Base-by-base conservation (phyloP, 2,113 vertebrate species). In the Dicentrarchus labrax region DNA sequence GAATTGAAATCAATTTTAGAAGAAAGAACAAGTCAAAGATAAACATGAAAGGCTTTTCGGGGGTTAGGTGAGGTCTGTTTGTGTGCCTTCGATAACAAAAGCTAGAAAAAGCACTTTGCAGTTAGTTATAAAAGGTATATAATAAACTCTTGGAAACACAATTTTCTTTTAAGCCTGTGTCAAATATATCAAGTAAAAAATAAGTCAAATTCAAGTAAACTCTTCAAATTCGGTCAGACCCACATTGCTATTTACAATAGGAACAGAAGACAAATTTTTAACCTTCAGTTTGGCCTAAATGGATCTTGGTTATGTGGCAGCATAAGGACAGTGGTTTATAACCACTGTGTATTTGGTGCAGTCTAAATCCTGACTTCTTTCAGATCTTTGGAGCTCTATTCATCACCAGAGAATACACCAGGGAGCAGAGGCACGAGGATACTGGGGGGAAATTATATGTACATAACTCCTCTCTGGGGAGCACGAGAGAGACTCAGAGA, bases 331-430 rank as follows among this genome's bases (percentile, higher is more conserved):
- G 16, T 48, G 62, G 53, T 72, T 82, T 78, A 77, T 75, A 71
- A 64, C 76, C 67, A 61, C 41, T 61, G n/a, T 53, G 73, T 36
- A 68, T 82, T 78, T 78, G n/a, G 59, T 71, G 70, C 47, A 11
- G 75, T 75, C 83, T 77, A 78, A 85, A 88, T 83, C 69, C 16
- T 51, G 67, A 43, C 51, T 72, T 30, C 38, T 71, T 71, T 81
- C 53, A 78, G 75, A 80, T 70, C 66, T 24, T 45, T 12, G 66
- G 62, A 68, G 62, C 76, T 83, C 36, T 54, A 70, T 79, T 69
- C 43, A 78, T 81, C 87, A 84, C 56, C 65, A 36, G 79, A 66
- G 54, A 75, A 51, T 15, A 64, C 61, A 67, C 21, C 62, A 64
- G 60, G 77, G 76, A 82, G 59, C 51, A 47, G 47, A 86, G 21